These are phyloP conservation scores for Rousettus madagascariensis DNA, from an alignment of 2,797 vertebrate species.

Conservation along the genomic window DNA sequence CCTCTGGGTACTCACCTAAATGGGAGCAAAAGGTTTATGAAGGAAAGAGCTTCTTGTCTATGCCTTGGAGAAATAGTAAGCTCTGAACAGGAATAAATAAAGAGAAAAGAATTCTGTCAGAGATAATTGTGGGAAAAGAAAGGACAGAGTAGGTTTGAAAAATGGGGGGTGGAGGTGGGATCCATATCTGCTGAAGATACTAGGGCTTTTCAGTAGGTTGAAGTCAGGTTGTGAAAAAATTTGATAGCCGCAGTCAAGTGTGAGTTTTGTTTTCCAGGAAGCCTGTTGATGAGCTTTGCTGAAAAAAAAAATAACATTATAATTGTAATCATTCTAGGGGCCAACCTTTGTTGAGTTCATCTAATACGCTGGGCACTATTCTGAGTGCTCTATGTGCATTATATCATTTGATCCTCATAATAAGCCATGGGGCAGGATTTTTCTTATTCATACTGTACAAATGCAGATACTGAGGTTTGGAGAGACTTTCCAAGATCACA, in stretches of 20 bases:
- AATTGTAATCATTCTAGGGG: neutral
- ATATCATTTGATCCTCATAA: neutral
- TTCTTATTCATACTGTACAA: neutral
- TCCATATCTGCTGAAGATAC: neutral
- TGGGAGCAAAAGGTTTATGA: neutral
- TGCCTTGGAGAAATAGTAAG: neutral
- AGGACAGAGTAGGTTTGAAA: neutral
- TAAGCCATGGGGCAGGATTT: neutral
- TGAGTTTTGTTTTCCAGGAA: constrained; percentile 1
- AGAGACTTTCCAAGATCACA: neutral
- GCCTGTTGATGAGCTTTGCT: neutral
- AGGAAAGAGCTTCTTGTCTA: neutral
- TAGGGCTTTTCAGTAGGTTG: neutral
- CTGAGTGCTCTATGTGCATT: neutral
- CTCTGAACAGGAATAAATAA: neutral
- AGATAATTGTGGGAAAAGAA: neutral
- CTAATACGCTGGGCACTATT: neutral
- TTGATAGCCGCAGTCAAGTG: neutral
- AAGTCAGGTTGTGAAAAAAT: neutral
- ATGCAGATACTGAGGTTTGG: neutral
- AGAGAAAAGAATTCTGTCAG: neutral
- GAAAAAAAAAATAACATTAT: neutral
- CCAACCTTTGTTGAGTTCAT: neutral
- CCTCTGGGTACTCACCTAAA: neutral
- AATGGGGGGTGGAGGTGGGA: neutral